Conservation (phyloP, 2,797 vertebrate genomes). For the Hoplostethus atlanticus region DNA sequence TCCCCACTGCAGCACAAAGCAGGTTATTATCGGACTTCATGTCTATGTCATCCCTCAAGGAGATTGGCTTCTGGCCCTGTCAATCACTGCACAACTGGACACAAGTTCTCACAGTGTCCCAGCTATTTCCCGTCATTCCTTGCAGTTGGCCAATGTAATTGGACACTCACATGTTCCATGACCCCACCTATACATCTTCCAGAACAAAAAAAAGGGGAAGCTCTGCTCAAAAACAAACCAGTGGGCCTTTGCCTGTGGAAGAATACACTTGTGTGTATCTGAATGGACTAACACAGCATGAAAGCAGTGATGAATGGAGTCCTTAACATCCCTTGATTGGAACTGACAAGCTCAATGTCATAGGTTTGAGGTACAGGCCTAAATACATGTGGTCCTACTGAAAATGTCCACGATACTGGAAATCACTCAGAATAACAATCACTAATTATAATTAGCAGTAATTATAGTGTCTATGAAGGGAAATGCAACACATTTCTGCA, state of each 20-base stretch:
- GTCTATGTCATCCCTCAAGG: conserved; percentile 43
- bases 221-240: conserved; percentile 3
- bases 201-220: not conserved
- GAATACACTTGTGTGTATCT: conserved; percentile 3
- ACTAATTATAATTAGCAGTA: no score
- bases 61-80: conserved; percentile 39
- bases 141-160: conserved; percentile 25
- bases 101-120: conserved; percentile 28
- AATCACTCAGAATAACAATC: not conserved
- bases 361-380: conserved; percentile 13
- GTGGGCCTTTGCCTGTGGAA: not conserved
- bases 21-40: conserved; percentile 64
- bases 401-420: not conserved
- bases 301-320: conserved; percentile 5
- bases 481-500: no score
- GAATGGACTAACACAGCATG: conserved; percentile 10
- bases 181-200: not conserved
- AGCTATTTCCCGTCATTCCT: conserved; percentile 14
- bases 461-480: no score
- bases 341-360: conserved; percentile 5
- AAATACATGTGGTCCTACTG: not conserved
- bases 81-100: conserved; percentile 43
- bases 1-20: conserved; percentile 65
- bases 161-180: conserved; percentile 28
- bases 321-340: conserved; percentile 9